phyloP scores from a whole-genome alignment of 1,140 invertebrate genomes.

The Bemisia tabaci region DNA sequence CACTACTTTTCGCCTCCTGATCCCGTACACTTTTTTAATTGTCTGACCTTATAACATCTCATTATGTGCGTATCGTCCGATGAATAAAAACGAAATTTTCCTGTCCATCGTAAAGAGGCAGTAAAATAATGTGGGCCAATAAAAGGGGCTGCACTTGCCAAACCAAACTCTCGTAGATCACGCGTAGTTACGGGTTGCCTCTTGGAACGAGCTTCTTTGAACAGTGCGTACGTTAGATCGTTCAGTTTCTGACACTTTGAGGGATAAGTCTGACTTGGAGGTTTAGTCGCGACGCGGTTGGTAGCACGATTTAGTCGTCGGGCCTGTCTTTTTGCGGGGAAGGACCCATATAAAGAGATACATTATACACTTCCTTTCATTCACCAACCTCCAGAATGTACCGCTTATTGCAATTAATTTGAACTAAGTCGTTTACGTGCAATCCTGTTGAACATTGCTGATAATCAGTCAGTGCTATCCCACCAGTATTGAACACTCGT shows the following conservation, averaged over 20 bases:
- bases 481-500: conserved; percentile 2
- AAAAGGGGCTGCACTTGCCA: not conserved
- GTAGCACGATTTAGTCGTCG: too few species aligned
- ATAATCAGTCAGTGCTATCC: conserved; percentile 1
- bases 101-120: not conserved
- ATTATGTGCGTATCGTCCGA: too few species aligned
- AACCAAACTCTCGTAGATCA: not conserved
- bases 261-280: too few species aligned
- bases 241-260: not conserved
- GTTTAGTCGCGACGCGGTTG: too few species aligned
- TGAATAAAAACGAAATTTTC: too few species aligned
- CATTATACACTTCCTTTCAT: too few species aligned
- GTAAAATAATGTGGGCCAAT: not conserved
- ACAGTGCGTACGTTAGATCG: not conserved
- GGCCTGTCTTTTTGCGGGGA: too few species aligned
- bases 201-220: not conserved
- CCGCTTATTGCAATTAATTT: too few species aligned
- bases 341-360: too few species aligned
- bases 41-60: too few species aligned
- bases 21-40: not conserved
- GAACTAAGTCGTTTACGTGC: not conserved
- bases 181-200: not conserved
- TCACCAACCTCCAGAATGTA: too few species aligned
- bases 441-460: not conserved
- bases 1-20: not conserved